Evolutionary conservation across 2,888 invertebrate species (phyloP).

Genomic region (Drosophila demipolita): DNA sequence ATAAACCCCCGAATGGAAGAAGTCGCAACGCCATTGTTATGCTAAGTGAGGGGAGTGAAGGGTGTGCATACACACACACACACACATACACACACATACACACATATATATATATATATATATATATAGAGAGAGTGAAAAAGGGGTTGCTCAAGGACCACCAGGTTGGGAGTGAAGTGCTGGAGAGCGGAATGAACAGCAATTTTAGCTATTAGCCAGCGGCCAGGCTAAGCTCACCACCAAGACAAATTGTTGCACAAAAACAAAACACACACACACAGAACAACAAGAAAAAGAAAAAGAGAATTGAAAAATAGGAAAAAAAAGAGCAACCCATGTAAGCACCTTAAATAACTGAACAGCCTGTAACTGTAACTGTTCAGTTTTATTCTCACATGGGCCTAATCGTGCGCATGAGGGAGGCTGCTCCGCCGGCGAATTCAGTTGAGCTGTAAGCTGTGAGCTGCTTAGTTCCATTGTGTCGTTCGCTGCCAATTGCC

Average conservation of each 20-base stretch:
- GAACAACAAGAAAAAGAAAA: constrained; percentile 10
- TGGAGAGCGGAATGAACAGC: constrained; percentile 13
- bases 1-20: constrained; percentile 70
- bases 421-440: constrained; percentile 20
- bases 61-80: neutral
- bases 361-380: constrained; percentile 54
- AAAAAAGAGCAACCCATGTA: constrained; percentile 74
- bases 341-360: constrained; percentile 74
- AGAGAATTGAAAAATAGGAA: neutral
- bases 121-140: constrained; percentile 10
- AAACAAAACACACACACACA: constrained; percentile 31
- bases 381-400: constrained; percentile 55
- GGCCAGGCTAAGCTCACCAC: constrained; percentile 73
- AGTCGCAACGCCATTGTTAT: constrained; percentile 80
- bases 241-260: constrained; percentile 79
- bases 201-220: constrained; percentile 56
- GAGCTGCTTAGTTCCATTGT: constrained; percentile 75
- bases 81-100: neutral
- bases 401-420: constrained; percentile 68
- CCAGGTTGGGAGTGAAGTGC: constrained; percentile 54
- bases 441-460: constrained; percentile 24
- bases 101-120: neutral
- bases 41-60: constrained; percentile 57
- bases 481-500: constrained; percentile 65
- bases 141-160: constrained; percentile 71